Evolutionary conservation across 2,113 vertebrate species (phyloP).

Genomic region (Melanerpes formicivorus): DNA sequence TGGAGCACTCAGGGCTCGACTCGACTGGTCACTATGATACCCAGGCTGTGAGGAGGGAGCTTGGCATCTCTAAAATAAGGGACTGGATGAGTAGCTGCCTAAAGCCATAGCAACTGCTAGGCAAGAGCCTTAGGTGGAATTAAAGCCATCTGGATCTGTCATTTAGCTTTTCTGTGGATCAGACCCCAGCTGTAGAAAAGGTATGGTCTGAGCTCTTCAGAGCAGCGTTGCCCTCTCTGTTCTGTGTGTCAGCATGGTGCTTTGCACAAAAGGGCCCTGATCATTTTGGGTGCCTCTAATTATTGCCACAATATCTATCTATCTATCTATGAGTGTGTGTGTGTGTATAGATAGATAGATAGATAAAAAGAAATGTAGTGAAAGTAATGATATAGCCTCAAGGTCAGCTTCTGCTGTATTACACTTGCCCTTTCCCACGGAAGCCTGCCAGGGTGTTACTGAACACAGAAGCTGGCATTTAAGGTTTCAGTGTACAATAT

Average conservation of each 20-base stretch:
- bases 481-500: slow-evolving; percentile 8
- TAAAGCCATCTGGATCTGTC: slow-evolving; percentile 17
- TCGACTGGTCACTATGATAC: background rate
- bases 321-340: no score
- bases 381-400: background rate
- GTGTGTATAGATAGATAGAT: background rate
- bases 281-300: background rate
- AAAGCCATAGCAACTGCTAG: background rate
- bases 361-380: background rate
- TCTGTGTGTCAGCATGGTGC: background rate
- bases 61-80: background rate
- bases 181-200: background rate
- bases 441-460: slow-evolving; percentile 11
- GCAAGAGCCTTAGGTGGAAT: background rate
- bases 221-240: background rate
- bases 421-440: background rate
- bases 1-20: background rate
- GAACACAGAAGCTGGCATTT: slow-evolving; percentile 48
- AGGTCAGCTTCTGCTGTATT: slow-evolving; percentile 26
- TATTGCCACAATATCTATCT: background rate
- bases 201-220: background rate
- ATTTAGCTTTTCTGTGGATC: background rate
- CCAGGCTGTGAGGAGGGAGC: background rate
- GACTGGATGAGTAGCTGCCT: background rate
- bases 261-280: background rate